These are phyloP conservation scores for Resseliella maxima DNA, from an alignment of 2,888 invertebrate genomes.

Conservation along the genomic window DNA sequence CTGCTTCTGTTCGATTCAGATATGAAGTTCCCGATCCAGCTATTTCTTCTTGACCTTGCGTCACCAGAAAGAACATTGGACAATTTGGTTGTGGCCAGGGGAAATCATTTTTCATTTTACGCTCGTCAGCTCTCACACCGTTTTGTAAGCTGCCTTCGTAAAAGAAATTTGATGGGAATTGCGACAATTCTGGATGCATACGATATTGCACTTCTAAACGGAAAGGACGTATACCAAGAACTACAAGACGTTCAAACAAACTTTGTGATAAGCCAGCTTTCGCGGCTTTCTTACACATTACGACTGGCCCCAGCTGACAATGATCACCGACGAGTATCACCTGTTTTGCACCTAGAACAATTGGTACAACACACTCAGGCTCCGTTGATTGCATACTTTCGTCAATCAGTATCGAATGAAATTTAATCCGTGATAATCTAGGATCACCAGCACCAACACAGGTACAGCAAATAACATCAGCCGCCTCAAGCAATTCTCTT, in stretches of 20 bases:
- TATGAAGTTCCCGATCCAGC: slow-evolving; percentile 99
- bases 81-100: slow-evolving; percentile 97
- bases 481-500: slow-evolving; percentile 91
- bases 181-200: slow-evolving; percentile 98
- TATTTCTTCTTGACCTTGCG: slow-evolving; percentile 98
- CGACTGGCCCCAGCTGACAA: slow-evolving; percentile 98
- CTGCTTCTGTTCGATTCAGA: slow-evolving; percentile 97
- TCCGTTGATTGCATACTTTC: slow-evolving; percentile 98
- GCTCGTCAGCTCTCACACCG: slow-evolving; percentile 96
- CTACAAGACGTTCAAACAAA: slow-evolving; percentile 95
- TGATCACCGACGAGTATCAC: slow-evolving; percentile 98
- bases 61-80: slow-evolving; percentile 99
- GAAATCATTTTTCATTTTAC: slow-evolving; percentile 93
- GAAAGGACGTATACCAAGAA: slow-evolving; percentile 96
- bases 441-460: slow-evolving; percentile 99
- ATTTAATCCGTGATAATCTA: slow-evolving; percentile 89
- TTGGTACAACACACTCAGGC: slow-evolving; percentile 99
- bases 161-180: slow-evolving; percentile 99
- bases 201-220: slow-evolving; percentile 97
- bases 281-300: slow-evolving; percentile 99
- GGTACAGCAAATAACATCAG: slow-evolving; percentile 99
- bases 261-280: slow-evolving; percentile 97
- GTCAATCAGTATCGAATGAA: slow-evolving; percentile 95
- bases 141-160: slow-evolving; percentile 99
- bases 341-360: slow-evolving; percentile 96